phyloP scores from a whole-genome alignment of 2,888 invertebrate genomes.

The Macaria notata region DNA sequence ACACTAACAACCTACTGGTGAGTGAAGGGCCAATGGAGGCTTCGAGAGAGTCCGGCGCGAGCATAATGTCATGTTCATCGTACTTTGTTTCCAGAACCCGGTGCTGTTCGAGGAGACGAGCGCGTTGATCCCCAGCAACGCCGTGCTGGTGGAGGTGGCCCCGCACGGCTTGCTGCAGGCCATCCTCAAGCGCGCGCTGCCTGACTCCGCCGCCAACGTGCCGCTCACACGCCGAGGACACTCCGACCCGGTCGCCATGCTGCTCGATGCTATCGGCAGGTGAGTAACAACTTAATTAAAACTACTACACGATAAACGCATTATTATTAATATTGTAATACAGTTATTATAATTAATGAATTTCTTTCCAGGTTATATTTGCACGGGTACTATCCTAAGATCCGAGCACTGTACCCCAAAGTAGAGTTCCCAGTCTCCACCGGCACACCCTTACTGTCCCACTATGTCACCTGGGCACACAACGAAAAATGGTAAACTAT shows the following conservation, averaged over 20 bases:
- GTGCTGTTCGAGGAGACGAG: constrained; percentile 90
- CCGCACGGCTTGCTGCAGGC: constrained; percentile 91
- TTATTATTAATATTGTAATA: too few relatives aligned
- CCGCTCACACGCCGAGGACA: constrained; percentile 87
- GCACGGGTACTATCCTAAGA: constrained; percentile 86
- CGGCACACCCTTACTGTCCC: constrained; percentile 90
- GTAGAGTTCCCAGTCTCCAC: constrained; percentile 90
- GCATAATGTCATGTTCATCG: not conserved
- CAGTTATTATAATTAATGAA: too few relatives aligned
- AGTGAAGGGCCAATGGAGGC: not conserved
- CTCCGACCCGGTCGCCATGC: constrained; percentile 78
- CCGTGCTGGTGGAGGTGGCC: constrained; percentile 91
- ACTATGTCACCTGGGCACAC: constrained; percentile 92
- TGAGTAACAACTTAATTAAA: constrained; percentile 25
- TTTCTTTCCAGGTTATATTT: constrained; percentile 83
- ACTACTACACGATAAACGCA: too few relatives aligned
- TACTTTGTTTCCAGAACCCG: constrained; percentile 53
- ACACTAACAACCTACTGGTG: constrained; percentile 88
- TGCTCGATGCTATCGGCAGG: constrained; percentile 79
- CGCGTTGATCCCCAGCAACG: constrained; percentile 87
- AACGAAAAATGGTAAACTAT: constrained; percentile 80
- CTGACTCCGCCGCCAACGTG: constrained; percentile 83
- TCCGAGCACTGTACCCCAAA: constrained; percentile 87
- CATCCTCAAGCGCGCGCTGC: constrained; percentile 85
- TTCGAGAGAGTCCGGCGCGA: not conserved